Conservation (phyloP, 2,797 vertebrate genomes). For the Coregonus suidteri region DNA sequence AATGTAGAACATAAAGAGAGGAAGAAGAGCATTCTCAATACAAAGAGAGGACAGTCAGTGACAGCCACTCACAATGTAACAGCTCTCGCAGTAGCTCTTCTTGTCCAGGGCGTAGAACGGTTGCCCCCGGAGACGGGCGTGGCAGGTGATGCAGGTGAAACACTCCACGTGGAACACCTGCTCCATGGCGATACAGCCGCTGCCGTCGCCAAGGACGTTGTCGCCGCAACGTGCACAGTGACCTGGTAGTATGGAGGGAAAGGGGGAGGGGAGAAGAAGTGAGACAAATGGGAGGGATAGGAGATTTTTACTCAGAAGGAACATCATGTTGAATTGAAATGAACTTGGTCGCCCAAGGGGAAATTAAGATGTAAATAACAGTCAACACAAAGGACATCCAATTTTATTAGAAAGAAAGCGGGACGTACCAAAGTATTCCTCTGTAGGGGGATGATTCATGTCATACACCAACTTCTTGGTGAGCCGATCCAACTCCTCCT, state of each 20-base stretch:
- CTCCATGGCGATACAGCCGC: constrained; percentile 85
- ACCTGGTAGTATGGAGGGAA: constrained; percentile 52
- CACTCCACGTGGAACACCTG: constrained; percentile 86
- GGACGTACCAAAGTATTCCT: constrained; percentile 86
- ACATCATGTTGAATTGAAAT: not conserved
- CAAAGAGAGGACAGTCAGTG: not conserved
- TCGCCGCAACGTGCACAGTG: constrained; percentile 81
- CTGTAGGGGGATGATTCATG: constrained; percentile 86
- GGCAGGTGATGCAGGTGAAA: constrained; percentile 84
- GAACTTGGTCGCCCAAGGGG: not conserved
- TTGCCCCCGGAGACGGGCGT: constrained; percentile 82
- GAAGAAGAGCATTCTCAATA: too few relatives aligned
- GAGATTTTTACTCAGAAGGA: not conserved
- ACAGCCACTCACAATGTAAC: constrained; percentile 82
- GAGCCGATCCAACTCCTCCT: constrained; percentile 87
- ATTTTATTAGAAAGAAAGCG: not conserved
- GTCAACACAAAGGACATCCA: not conserved
- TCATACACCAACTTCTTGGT: constrained; percentile 91
- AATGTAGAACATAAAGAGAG: too few relatives aligned
- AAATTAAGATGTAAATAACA: not conserved
- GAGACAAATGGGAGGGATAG: not conserved
- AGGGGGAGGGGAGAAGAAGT: not conserved
- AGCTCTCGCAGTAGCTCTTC: constrained; percentile 88
- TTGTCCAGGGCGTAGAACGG: constrained; percentile 90
- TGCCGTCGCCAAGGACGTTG: constrained; percentile 83